phyloP scores from a whole-genome alignment of 1,140 invertebrate species.

The Hydropsyche tenuis region DNA sequence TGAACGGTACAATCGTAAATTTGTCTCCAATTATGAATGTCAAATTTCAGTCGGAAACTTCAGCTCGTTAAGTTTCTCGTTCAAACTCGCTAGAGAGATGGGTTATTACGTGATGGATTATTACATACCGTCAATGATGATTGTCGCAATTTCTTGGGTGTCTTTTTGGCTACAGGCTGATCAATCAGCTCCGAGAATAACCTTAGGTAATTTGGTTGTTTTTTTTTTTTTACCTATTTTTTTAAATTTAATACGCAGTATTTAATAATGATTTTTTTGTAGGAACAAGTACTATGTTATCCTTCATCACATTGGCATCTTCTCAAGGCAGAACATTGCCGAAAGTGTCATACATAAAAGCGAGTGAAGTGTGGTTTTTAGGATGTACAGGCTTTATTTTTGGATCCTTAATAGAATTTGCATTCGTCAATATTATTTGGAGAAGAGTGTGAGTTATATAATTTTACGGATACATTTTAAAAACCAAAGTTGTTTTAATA shows the following conservation, averaged over 20 bases:
- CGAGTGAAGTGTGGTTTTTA: slow-evolving; percentile 89
- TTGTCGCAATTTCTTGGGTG: slow-evolving; percentile 89
- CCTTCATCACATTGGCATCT: slow-evolving; percentile 84
- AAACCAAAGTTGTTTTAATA: neutral
- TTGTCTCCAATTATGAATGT: neutral
- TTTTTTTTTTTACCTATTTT: neutral
- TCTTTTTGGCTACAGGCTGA: slow-evolving; percentile 90
- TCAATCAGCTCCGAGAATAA: slow-evolving; percentile 81
- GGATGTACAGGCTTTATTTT: slow-evolving; percentile 86
- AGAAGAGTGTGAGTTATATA: slow-evolving; percentile 71
- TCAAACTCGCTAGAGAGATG: slow-evolving; percentile 79
- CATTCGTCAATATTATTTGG: slow-evolving; percentile 90
- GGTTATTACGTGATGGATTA: slow-evolving; percentile 91
- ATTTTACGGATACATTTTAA: neutral
- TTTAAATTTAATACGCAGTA: neutral
- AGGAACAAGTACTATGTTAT: slow-evolving; percentile 85
- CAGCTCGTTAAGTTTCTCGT: slow-evolving; percentile 78
- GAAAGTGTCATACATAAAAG: slow-evolving; percentile 90
- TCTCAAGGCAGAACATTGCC: slow-evolving; percentile 83
- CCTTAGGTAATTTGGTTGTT: slow-evolving; percentile 66
- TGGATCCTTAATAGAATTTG: slow-evolving; percentile 85
- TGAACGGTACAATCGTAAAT: neutral
- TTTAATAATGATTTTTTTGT: slow-evolving; percentile 46
- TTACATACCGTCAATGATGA: slow-evolving; percentile 86
- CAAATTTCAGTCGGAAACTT: slow-evolving; percentile 78